Conservation (phyloP, 2,888 invertebrate genomes). For the Helleia helle region DNA sequence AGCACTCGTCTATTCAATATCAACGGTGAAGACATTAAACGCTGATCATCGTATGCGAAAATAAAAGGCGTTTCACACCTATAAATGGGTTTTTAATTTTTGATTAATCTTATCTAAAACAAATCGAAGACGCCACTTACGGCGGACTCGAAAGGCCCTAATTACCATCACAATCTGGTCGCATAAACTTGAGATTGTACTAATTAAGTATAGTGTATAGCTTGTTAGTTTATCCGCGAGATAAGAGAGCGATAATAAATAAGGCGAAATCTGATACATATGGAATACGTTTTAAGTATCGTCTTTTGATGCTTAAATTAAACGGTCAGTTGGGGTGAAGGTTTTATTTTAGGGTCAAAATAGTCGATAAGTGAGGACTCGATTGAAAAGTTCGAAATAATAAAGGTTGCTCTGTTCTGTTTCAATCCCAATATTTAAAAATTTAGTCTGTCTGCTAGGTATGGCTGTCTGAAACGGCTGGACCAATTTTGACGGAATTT, state of each 20-base stretch:
- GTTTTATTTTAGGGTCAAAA: too few species aligned
- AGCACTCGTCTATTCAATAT: too few species aligned
- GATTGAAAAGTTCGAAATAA: too few species aligned
- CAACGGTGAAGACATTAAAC: too few species aligned
- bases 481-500: too few species aligned
- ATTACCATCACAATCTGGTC: constrained; percentile 66
- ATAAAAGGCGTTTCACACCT: constrained; percentile 10
- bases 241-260: constrained; percentile 36
- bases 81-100: constrained; percentile 33
- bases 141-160: constrained; percentile 35
- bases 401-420: too few species aligned
- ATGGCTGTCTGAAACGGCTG: too few species aligned
- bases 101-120: constrained; percentile 52
- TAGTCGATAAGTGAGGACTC: too few species aligned
- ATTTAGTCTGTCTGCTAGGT: too few species aligned
- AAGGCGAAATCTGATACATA: constrained; percentile 38
- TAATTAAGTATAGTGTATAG: constrained; percentile 55
- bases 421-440: too few species aligned
- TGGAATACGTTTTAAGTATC: constrained; percentile 19
- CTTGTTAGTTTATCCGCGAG: constrained; percentile 39
- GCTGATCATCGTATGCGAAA: too few species aligned
- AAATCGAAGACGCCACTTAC: constrained; percentile 64
- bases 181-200: constrained; percentile 66
- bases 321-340: too few species aligned
- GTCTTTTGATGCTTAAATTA: not conserved